These are phyloP conservation scores for Camponotus floridanus DNA, from an alignment of 1,140 invertebrate genomes.

Conservation along the genomic window DNA sequence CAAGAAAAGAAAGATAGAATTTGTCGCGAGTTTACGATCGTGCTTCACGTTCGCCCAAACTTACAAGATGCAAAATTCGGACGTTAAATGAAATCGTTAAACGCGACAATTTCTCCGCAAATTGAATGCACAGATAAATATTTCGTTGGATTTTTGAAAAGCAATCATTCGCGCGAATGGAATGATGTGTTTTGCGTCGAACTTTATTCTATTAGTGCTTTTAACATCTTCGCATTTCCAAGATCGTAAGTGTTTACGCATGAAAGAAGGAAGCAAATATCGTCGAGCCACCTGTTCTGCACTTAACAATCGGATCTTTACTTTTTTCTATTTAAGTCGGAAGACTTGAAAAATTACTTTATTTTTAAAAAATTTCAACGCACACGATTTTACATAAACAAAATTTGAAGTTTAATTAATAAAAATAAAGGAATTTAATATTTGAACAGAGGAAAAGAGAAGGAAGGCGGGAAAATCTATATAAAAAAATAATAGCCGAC, in stretches of 20 bases:
- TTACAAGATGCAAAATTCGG: slow-evolving; percentile 18
- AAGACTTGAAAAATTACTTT: not conserved
- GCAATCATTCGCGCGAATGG: not conserved
- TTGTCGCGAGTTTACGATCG: slow-evolving; percentile 38
- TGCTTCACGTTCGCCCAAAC: not conserved
- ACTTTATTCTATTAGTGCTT: not conserved
- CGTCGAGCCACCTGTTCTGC: no score
- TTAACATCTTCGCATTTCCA: not conserved
- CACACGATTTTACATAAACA: not conserved
- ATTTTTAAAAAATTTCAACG: not conserved
- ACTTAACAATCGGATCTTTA: not conserved
- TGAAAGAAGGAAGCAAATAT: not conserved
- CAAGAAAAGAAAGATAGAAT: not conserved
- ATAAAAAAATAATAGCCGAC: not conserved
- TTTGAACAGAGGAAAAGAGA: not conserved
- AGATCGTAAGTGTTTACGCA: not conserved
- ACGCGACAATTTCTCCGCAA: not conserved
- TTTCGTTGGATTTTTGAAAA: slow-evolving; percentile 12
- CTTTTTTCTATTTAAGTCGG: not conserved
- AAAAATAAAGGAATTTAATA: not conserved
- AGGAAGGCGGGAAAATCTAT: not conserved
- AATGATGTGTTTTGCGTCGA: not conserved
- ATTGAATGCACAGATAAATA: not conserved
- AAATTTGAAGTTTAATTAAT: not conserved
- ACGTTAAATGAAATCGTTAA: slow-evolving; percentile 46